Percentiles rank a stretch among this genome's conserved stretches.
Evolutionary conservation across 2,888 invertebrate species (phyloP).

Genomic region (Trachelus troglodyta): DNA sequence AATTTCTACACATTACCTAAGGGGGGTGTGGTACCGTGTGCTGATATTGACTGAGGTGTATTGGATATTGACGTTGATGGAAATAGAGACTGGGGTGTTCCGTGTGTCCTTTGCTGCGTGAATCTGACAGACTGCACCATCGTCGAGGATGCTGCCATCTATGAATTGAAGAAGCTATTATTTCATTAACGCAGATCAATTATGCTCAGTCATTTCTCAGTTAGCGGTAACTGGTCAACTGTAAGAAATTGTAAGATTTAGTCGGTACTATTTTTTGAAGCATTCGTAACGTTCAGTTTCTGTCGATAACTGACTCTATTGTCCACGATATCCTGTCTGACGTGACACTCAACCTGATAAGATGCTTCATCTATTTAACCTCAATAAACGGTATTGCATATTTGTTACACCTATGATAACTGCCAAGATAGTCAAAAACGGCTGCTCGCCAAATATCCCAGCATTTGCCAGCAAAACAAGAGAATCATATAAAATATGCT

Average conservation of each 20-base stretch:
- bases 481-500: too few species aligned
- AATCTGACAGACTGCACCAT: too few species aligned
- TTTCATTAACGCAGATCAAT: not conserved
- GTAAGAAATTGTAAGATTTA: not conserved
- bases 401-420: not conserved
- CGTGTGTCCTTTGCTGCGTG: not conserved
- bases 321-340: not conserved
- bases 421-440: not conserved
- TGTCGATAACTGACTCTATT: too few species aligned
- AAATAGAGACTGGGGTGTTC: not conserved
- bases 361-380: not conserved
- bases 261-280: not conserved
- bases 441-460: too few species aligned
- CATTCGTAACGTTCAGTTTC: not conserved
- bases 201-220: not conserved
- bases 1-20: not conserved
- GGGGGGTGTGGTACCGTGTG: not conserved
- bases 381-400: not conserved
- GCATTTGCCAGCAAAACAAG: too few species aligned
- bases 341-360: not conserved
- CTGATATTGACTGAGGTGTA: not conserved
- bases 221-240: not conserved
- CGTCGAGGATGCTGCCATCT: not conserved
- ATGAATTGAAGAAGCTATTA: not conserved
- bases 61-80: too few species aligned